These are phyloP conservation scores for Caenorhabditis sp. DNA, from an alignment of 2,888 invertebrate species.

Conservation along the genomic window DNA sequence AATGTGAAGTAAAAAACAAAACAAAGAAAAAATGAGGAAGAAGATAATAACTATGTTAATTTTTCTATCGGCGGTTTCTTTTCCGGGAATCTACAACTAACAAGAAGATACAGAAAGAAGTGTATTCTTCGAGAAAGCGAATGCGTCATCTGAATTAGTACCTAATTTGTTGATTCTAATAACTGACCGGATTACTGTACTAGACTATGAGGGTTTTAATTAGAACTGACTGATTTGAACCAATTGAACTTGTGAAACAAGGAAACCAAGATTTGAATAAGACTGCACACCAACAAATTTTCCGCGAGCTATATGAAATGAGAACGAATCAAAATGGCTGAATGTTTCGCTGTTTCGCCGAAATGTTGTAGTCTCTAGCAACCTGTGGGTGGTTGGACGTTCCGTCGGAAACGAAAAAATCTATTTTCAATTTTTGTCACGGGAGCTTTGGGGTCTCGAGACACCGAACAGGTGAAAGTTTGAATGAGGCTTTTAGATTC, in stretches of 20 bases:
- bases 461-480: neutral
- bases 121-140: no score
- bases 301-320: neutral
- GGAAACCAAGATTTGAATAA: neutral
- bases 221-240: no score
- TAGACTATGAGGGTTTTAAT: no score
- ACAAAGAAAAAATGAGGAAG: neutral
- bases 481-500: neutral
- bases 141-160: no score
- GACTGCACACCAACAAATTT: neutral
- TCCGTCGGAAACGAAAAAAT: neutral
- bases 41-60: conserved; percentile 31
- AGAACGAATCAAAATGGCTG: neutral
- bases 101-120: no score
- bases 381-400: conserved; percentile 17
- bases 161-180: no score
- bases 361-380: conserved; percentile 36
- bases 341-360: neutral
- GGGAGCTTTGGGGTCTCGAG: neutral
- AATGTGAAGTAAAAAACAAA: neutral
- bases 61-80: no score
- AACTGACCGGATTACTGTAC: no score
- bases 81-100: neutral
- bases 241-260: neutral
- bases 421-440: neutral